phyloP scores from a whole-genome alignment of 2,113 vertebrate genomes.

The Cyanoderma ruficeps region DNA sequence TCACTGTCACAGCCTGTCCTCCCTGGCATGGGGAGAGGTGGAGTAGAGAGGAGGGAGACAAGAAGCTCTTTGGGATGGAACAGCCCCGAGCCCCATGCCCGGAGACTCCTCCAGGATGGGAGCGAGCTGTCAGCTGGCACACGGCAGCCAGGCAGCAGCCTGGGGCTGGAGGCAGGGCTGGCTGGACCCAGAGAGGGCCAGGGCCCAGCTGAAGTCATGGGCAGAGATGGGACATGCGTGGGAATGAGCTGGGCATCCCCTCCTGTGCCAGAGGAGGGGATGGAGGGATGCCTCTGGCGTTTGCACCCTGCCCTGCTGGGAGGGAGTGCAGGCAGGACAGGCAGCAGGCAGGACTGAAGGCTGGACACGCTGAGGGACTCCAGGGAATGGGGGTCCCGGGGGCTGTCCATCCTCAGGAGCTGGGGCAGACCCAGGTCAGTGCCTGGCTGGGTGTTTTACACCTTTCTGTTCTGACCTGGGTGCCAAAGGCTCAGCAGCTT shows the following conservation, averaged over 20 bases:
- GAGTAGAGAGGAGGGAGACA: background rate
- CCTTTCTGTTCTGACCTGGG: background rate
- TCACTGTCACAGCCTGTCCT: background rate
- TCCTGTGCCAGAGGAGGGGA: background rate
- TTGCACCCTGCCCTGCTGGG: background rate
- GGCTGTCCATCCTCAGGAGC: background rate
- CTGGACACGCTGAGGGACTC: background rate
- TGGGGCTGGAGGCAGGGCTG: background rate
- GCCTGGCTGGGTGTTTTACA: background rate
- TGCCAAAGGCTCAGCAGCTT: background rate
- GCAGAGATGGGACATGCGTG: rapidly evolving
- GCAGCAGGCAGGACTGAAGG: background rate
- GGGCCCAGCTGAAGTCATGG: background rate
- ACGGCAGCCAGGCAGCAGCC: background rate
- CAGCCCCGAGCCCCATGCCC: rapidly evolving
- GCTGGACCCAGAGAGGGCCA: background rate
- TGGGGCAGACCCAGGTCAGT: background rate
- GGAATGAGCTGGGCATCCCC: background rate
- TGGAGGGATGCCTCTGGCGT: rapidly evolving
- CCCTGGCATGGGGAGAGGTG: background rate
- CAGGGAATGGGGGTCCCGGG: rapidly evolving
- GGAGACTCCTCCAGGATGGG: background rate
- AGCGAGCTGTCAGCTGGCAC: background rate
- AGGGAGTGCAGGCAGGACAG: background rate
- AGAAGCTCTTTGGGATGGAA: background rate